Conservation (phyloP, 2,113 vertebrate species). For the Potamarius usumacintae region DNA sequence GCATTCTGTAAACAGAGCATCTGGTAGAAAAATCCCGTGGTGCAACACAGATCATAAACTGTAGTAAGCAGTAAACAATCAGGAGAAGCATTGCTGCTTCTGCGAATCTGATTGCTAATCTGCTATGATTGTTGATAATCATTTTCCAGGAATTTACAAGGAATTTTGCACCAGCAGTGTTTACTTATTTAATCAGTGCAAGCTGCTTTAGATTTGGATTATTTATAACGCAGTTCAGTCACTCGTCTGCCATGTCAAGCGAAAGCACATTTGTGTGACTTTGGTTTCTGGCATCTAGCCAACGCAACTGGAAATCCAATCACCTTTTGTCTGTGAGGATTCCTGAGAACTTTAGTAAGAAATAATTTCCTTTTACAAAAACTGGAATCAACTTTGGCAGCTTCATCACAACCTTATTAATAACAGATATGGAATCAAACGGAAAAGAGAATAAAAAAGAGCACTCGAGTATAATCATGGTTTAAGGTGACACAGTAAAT, state of each 20-base stretch:
- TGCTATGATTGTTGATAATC: not conserved
- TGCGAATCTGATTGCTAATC: not conserved
- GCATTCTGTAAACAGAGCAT: too few relatives aligned
- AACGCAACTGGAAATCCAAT: slow-evolving; percentile 10
- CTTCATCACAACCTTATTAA: not conserved
- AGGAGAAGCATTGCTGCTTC: not conserved
- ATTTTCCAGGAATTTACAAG: not conserved
- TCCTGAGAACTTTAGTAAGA: slow-evolving; percentile 17
- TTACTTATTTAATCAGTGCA: not conserved
- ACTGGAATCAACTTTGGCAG: slow-evolving; percentile 1
- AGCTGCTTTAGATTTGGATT: not conserved
- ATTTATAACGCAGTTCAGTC: not conserved
- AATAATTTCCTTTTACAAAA: slow-evolving; percentile 13
- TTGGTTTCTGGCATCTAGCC: not conserved
- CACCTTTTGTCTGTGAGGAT: not conserved
- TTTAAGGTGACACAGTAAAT: slow-evolving; percentile 1
- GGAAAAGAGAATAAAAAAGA: not conserved
- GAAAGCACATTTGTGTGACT: not conserved
- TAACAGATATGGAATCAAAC: not conserved
- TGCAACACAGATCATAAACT: not conserved
- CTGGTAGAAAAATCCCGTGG: too few relatives aligned
- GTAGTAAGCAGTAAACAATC: not conserved
- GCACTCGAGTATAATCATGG: not conserved
- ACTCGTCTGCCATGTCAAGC: not conserved
- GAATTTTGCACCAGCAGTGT: not conserved